phyloP scores from a whole-genome alignment of 2,797 vertebrate species.

The Eurystomus glaucurus region DNA sequence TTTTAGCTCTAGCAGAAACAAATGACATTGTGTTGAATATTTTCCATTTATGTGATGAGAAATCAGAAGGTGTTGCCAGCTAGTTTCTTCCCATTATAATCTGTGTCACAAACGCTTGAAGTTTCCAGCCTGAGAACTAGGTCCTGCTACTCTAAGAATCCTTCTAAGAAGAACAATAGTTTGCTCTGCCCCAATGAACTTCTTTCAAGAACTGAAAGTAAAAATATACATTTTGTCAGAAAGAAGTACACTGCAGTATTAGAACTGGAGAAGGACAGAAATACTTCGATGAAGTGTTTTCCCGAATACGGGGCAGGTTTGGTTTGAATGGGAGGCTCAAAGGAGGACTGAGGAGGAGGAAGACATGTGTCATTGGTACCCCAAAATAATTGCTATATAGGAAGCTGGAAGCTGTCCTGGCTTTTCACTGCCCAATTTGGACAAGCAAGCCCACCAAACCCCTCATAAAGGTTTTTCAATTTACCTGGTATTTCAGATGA shows the following conservation, averaged over 20 bases:
- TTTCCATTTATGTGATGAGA: conserved; percentile 35
- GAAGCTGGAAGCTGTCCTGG: background rate
- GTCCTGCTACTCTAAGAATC: background rate
- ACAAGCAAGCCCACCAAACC: background rate
- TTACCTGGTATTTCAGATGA: background rate
- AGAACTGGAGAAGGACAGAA: background rate
- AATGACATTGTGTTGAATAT: background rate
- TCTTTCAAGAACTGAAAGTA: background rate
- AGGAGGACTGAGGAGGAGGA: background rate
- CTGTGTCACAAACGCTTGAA: background rate
- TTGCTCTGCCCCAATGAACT: background rate
- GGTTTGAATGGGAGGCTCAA: background rate
- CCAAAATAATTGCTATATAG: background rate
- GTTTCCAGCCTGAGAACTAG: conserved; percentile 1
- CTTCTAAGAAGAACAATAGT: background rate
- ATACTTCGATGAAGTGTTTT: background rate
- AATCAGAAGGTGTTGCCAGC: background rate
- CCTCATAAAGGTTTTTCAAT: background rate
- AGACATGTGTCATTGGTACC: fast-evolving
- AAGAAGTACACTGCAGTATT: background rate
- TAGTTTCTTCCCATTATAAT: background rate
- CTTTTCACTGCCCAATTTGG: background rate
- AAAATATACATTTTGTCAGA: background rate
- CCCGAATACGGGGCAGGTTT: background rate
- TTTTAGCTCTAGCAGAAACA: conserved; percentile 34